Evolutionary conservation across 2,888 invertebrate species (phyloP).

Genomic region (Mycalesis mineus): DNA sequence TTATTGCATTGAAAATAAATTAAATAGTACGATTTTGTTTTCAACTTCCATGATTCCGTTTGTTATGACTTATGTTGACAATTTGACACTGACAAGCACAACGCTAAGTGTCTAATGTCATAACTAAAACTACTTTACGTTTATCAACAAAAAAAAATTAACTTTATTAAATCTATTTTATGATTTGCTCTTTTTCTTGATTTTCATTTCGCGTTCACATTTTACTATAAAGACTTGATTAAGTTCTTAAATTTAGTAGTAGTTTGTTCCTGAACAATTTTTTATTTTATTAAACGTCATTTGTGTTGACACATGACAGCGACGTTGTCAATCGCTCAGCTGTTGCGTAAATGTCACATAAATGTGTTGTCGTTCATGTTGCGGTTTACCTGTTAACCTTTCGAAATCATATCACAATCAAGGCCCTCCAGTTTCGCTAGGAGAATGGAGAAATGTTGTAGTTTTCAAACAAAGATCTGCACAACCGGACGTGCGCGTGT

Average conservation of each 20-base stretch:
- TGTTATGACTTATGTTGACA: no score
- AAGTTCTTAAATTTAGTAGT: no score
- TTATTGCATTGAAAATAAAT: no score
- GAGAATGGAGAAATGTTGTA: constrained; percentile 50
- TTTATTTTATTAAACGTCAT: background rate
- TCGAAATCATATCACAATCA: constrained; percentile 53
- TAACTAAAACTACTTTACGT: no score
- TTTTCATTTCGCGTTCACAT: no score
- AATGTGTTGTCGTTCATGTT: background rate
- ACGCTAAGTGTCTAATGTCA: no score
- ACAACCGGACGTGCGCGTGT: constrained; percentile 38
- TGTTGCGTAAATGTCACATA: constrained; percentile 6
- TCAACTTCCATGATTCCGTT: background rate
- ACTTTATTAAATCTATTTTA: no score
- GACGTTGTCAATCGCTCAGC: constrained; percentile 13
- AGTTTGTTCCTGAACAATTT: background rate
- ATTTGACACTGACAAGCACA: no score
- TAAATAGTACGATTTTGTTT: background rate
- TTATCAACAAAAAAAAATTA: no score
- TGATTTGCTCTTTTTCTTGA: no score
- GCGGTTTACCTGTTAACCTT: constrained; percentile 42
- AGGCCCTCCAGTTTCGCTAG: constrained; percentile 41
- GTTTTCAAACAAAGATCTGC: constrained; percentile 47
- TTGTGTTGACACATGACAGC: background rate
- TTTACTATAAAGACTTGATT: no score